Base-by-base conservation (phyloP, 2,888 invertebrate genomes). In the Patella caerulea region DNA sequence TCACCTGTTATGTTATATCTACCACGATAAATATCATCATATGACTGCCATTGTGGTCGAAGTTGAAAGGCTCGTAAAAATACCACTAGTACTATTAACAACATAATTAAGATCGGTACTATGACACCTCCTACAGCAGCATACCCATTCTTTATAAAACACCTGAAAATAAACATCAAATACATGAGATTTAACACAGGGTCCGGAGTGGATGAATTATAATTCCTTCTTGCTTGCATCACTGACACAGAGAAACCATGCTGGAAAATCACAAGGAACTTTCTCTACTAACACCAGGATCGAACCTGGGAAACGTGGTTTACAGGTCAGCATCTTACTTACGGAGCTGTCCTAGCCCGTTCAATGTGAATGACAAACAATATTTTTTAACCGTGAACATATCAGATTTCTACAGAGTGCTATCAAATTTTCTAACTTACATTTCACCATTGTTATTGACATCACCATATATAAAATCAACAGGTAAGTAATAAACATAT, bases 61-160 rank as follows among this genome's bases (percentile, higher is more conserved):
- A 90, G 79, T 81, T 90, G 89, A 83, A 88, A 90, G 12, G 89
- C 88, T 78, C 90, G 89, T 70, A 90, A 86, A 84, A 90, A 90
- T 74, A 90, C 85, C 12, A 88, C 79, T 14, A 85, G 86, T 2
- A 88, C 86, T 54, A 88, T 86, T 45, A 90, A 72, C 79, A 90
- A 79, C 78, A 87, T 86, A 71, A 90, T 75, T 59, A 90, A 76
- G 3, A 85, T 84, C 12, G 90, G 91, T 17, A 84, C 78, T 7
- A 91, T 84, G 45, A 91, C 83, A 9, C 90, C 90, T 24, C 86
- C 89, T 70, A 91, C 81, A 15, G 86, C 89, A 5, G 88, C 86
- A 79, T 88, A 90, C 7, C 85, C 78, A 80, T 89, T 90, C 5
- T 87, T 89, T 11, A 91, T 82, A 83, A 90, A 91, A 85, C 91